Percentiles rank a stretch among this genome's conserved stretches.
These are phyloP conservation scores for Leptinotarsa peninsularis DNA, from an alignment of 2,888 invertebrate genomes.

Conservation along the genomic window DNA sequence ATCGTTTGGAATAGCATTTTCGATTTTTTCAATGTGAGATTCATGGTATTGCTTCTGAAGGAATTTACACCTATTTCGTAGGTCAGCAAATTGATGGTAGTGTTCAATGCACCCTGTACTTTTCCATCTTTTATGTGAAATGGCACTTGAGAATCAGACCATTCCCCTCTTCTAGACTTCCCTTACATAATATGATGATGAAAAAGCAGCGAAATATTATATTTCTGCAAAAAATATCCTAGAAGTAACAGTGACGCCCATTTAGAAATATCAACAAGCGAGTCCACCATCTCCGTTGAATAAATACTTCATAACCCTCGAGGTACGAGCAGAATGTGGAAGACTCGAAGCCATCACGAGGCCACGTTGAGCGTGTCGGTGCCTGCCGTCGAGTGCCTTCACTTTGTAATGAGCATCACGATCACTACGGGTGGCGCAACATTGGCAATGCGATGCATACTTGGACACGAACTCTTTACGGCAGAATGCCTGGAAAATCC, in stretches of 20 bases:
- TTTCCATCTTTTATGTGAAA: too few relatives aligned
- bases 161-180: too few relatives aligned
- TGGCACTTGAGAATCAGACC: too few relatives aligned
- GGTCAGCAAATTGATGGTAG: too few relatives aligned
- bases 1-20: too few relatives aligned
- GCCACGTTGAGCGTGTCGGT: slow-evolving; percentile 56
- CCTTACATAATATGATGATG: too few relatives aligned
- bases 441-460: slow-evolving; percentile 50
- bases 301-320: slow-evolving; percentile 14
- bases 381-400: slow-evolving; percentile 45
- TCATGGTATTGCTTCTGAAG: too few relatives aligned
- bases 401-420: slow-evolving; percentile 60
- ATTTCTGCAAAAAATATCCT: too few relatives aligned
- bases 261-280: background rate
- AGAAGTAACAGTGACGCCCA: background rate
- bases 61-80: too few relatives aligned
- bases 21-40: too few relatives aligned
- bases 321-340: slow-evolving; percentile 12
- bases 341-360: slow-evolving; percentile 52
- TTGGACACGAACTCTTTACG: slow-evolving; percentile 25
- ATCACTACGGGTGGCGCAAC: slow-evolving; percentile 60
- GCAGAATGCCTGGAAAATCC: background rate
- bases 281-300: background rate
- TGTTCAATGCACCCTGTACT: too few relatives aligned
- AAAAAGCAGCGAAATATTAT: too few relatives aligned